Base-by-base conservation (phyloP, 2,113 vertebrate species). In the Podarcis muralis region DNA sequence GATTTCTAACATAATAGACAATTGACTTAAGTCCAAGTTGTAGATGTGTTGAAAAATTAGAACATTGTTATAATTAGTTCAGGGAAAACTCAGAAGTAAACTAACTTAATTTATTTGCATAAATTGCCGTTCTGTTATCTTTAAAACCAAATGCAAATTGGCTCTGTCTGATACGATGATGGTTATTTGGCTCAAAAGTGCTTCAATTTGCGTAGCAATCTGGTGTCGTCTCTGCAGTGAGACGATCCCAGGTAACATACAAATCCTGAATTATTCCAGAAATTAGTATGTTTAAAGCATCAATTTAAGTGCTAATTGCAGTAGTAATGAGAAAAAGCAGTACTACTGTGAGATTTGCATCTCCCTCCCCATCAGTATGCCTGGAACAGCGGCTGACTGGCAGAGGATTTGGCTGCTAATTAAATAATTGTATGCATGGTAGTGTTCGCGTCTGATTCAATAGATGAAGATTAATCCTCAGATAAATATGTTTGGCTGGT, bases 391-490 rank as follows among this genome's bases (percentile, higher is more conserved):
- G 97, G 97, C 97, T 97, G 97, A 97, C 97, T 97, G 97, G 96
- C 95, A 97, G 96, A 97, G 96, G 98, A 97, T 98, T 97, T 97
- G 96, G 97, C 96, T 97, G 97, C 97, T 99, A 99, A 99, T 99
- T 99, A 98, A 99, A 99, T 99, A 98, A 99, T 98, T 98, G 98
- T 98, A 99, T 99, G 99, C 98, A 97, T 98, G 97, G 98, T 96
- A 97, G 97, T 97, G 97, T 98, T 98, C 97, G 97, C 95, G 96
- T 98, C 98, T 98, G 97, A 98, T 98, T 98, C 96, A 97, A 98
- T 98, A 97, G 96, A 98, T 97, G 96, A 98, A 98, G 97, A 98
- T 98, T 99, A 99, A 99, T 99, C 98, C 98, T 98, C 98, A 97
- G 97, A 99, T 98, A 99, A 99, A 99, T 99, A 98, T 98, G 98